Evolutionary conservation across 2,113 vertebrate genomes (phyloP), one percentile per base, ranked within the genome.

Genomic region (Heterotis niloticus): DNA sequence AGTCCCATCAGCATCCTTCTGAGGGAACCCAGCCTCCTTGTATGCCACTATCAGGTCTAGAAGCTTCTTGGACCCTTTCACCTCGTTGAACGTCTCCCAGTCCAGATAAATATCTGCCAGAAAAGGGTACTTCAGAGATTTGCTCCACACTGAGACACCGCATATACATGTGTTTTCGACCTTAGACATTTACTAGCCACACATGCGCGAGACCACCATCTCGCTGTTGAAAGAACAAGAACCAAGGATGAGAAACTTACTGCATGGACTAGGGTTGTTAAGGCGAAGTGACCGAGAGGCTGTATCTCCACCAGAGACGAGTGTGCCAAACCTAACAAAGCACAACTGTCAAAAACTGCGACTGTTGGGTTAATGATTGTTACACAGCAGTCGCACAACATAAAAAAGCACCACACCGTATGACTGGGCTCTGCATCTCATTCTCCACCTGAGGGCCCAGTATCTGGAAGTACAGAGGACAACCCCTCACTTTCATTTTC

Each of bases 51-150:
- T 51, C 18, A 97, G 79, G 66, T 99, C 96, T 83, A 98, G 81
- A 79, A 96, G 81, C 74, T 88, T 92, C 28, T 82, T 81, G 77
- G 93, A 91, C 0, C 82, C 86, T 23, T 78, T 65, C 18, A 95
- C 92, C 0, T 88, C 74, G 71, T 91, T 90, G 18, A 93, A 98
- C 1, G 88, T 92, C 84, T 95, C 84, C 95, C 94, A 97, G 88
- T 98, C 94, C 85, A 98, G 73, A 10, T 95, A 94, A 78, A 99
- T 96, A 78, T 97, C 98, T 99, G 84, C 11, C 60, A 26, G 60
- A 10, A 82, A 65, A 80, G 75, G 1, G 26, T 13, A 5, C n/a
- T 14, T 78, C 24, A 18, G 1, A 1, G 12, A 17, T 29, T 74
- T n/a, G 26, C 54, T 17, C 23, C 24, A 5, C 23, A n/a, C 5